Evolutionary conservation across 2,888 invertebrate genomes (phyloP).

Genomic region (Itoplectis maculator): DNA sequence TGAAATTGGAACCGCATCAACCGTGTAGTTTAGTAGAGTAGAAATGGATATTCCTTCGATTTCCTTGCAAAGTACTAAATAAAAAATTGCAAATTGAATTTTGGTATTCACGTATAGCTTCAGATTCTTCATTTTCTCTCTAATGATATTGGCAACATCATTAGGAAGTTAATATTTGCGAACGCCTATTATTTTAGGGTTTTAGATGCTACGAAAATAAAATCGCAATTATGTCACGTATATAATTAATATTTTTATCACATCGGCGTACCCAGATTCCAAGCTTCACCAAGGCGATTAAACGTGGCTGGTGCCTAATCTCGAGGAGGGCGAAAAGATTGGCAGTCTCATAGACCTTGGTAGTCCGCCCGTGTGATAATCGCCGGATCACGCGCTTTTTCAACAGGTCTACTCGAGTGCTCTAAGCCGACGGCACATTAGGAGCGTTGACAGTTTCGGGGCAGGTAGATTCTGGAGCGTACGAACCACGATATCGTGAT

Average conservation of each 20-base stretch:
- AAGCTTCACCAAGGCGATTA: neutral
- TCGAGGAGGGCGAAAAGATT: conserved; percentile 25
- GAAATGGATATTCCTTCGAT: no score
- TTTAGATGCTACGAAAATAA: neutral
- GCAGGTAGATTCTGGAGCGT: neutral
- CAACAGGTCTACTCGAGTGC: neutral
- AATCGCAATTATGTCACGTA: neutral
- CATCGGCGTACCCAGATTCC: neutral
- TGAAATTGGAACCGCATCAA: no score
- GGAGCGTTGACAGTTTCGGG: neutral
- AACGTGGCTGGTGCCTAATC: conserved; percentile 21
- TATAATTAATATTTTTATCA: conserved; percentile 1
- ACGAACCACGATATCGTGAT: neutral
- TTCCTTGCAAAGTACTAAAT: no score
- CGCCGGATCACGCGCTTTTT: conserved; percentile 21
- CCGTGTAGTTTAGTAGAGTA: no score
- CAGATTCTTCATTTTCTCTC: neutral
- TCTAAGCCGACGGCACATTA: neutral
- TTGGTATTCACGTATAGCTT: neutral
- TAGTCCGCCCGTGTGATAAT: conserved; percentile 21
- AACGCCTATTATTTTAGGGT: neutral
- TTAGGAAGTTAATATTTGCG: neutral
- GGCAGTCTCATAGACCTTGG: neutral
- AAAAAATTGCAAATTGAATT: no score
- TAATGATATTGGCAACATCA: neutral